Base-by-base conservation (phyloP, 1,140 invertebrate species). In the Drosophila santomea region DNA sequence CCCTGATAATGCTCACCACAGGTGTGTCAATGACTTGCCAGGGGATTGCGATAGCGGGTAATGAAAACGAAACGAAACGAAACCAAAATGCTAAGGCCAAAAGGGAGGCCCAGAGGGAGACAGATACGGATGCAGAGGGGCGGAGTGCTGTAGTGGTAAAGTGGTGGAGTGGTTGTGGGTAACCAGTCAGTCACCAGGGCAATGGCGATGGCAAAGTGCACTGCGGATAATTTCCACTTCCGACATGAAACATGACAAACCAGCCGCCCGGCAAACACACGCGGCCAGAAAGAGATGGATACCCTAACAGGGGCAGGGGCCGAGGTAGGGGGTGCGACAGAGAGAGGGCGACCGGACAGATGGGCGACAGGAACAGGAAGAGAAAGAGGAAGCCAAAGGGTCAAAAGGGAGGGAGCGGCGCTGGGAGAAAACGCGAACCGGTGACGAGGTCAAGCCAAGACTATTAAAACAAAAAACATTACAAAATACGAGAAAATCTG, bases 401-500 rank as follows among this genome's bases (percentile, higher is more conserved):
- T 58, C 69, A 73, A 17, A 17, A 17, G 51, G 56, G 73, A 45
- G 57, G 45, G 57, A 72, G 52, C 55, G 63, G 51, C 54, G 62
- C 15, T 50, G 66, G 36, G 66, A 66, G 44, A 55, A 78, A 79
- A 79, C 76, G 58, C 77, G 77, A 85, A 71, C 79, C 79, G 78
- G 74, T 89, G 83, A 86, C 84, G 84, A 80, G 84, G 84, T 88
- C 84, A 88, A 88, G 76, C 84, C 74, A 88, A 89, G 79, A 74
- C 84, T 78, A 89, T 89, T 88, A 86, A 86, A 79, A 88, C 71
- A 77, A 56, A 81, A 77, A 55, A 69, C 50, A 61, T 64, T 44
- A 68, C 64, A 68, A 68, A 51, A 52, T 66, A 66, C 39, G 61
- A 32, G 60, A 28, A 5, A 28, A 48, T n/a, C 5, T 48, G 5